Percentiles rank a stretch among this genome's conserved stretches.
phyloP scores from a whole-genome alignment of 2,888 invertebrate species.

The Pristionchus fissidentatus region DNA sequence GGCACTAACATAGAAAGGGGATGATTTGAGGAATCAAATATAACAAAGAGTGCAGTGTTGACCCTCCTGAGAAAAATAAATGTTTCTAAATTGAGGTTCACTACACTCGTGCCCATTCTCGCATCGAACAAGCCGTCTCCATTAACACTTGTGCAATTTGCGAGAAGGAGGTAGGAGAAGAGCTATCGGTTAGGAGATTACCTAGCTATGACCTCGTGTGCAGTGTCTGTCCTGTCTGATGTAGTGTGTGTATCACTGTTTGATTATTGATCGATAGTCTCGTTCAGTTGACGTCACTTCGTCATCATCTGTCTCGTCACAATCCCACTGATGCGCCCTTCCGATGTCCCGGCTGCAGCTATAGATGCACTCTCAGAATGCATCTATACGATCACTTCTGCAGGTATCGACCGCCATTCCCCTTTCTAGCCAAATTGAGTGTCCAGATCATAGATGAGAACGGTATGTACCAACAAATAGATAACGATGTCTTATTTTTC shows the following conservation, averaged over 20 bases:
- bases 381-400: conserved; percentile 41
- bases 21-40: no score
- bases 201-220: background rate
- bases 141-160: conserved; percentile 44
- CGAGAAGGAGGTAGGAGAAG: conserved; percentile 42
- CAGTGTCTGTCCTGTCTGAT: background rate
- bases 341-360: conserved; percentile 20
- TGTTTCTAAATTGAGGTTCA: background rate
- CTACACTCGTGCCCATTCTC: conserved; percentile 49
- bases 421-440: no score
- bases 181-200: background rate
- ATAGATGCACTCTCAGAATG: conserved; percentile 23
- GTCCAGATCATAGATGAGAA: background rate
- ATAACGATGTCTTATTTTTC: background rate
- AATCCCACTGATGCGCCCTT: conserved; percentile 30
- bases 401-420: conserved; percentile 9
- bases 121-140: background rate
- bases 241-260: background rate
- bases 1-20: no score
- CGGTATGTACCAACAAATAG: background rate
- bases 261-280: background rate
- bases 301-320: conserved; percentile 29
- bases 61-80: background rate
- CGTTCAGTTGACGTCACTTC: conserved; percentile 26
- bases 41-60: no score